A percentile compares a stretch with the other conserved stretches of the same genome.
These are phyloP conservation scores for Manduca sexta DNA, from an alignment of 1,140 invertebrate genomes.

Conservation along the genomic window DNA sequence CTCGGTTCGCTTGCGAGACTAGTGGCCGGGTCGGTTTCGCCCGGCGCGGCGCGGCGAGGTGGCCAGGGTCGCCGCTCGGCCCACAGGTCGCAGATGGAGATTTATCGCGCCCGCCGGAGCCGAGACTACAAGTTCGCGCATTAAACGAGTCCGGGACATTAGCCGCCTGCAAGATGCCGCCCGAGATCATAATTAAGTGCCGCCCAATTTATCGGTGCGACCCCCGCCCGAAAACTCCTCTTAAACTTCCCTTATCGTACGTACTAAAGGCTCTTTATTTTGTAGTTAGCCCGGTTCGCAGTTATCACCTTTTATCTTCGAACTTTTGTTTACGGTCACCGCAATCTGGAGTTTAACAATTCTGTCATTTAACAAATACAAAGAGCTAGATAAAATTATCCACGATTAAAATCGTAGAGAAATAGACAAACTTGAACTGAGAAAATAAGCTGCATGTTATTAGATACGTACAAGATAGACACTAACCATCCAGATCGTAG, in stretches of 20 bases:
- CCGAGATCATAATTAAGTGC: slow-evolving; percentile 72
- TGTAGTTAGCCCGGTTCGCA: slow-evolving; percentile 56
- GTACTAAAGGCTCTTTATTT: slow-evolving; percentile 68
- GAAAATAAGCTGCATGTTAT: slow-evolving; percentile 16
- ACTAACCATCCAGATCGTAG: slow-evolving; percentile 10
- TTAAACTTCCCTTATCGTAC: slow-evolving; percentile 70
- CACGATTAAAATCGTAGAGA: neutral
- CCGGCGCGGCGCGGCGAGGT: too few relatives aligned
- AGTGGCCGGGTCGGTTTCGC: slow-evolving; percentile 18
- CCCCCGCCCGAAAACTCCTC: slow-evolving; percentile 65
- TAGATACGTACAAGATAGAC: slow-evolving; percentile 10
- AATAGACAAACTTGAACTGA: neutral
- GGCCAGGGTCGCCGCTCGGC: slow-evolving; percentile 18
- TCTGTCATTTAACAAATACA: too few relatives aligned
- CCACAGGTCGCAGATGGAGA: slow-evolving; percentile 53
- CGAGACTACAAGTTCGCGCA: slow-evolving; percentile 70
- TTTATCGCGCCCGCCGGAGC: slow-evolving; percentile 68
- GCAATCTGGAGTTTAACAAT: neutral
- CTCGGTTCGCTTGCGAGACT: neutral
- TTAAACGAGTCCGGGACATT: slow-evolving; percentile 70
- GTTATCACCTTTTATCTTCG: slow-evolving; percentile 61
- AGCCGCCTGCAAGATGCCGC: slow-evolving; percentile 71
- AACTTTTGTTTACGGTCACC: slow-evolving; percentile 11
- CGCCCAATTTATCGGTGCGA: slow-evolving; percentile 70
- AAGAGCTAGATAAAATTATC: neutral